Percentiles rank a stretch among this genome's conserved stretches.
Evolutionary conservation across 1,140 invertebrate species (phyloP).

Genomic region (Caligus rogercresseyi): DNA sequence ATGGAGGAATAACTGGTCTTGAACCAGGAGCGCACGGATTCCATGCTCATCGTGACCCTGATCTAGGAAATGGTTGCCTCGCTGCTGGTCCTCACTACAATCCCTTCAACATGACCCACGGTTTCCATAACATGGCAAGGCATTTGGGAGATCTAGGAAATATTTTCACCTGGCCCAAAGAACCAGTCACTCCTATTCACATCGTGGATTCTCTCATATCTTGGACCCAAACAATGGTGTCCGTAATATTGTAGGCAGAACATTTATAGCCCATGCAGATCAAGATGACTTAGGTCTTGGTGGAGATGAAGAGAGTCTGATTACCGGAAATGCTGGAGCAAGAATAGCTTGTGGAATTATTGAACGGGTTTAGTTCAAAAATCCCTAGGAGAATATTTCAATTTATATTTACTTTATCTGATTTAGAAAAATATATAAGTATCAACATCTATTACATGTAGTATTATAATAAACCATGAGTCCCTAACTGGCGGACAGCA

Average conservation of each 20-base stretch:
- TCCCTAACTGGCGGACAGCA: too few species aligned
- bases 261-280: conserved; percentile 51
- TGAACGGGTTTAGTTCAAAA: too few species aligned
- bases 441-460: too few species aligned
- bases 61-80: not conserved
- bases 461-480: too few species aligned
- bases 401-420: too few species aligned
- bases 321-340: conserved; percentile 60
- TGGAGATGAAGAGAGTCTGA: conserved; percentile 44
- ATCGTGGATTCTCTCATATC: not conserved
- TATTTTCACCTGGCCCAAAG: not conserved
- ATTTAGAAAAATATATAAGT: too few species aligned
- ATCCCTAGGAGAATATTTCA: too few species aligned
- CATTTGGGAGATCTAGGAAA: not conserved
- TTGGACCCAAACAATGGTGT: too few species aligned
- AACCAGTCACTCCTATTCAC: not conserved
- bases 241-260: too few species aligned
- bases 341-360: conserved; percentile 62
- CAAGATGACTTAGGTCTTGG: conserved; percentile 56
- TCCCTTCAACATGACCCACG: not conserved
- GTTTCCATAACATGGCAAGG: not conserved
- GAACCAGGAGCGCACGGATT: not conserved
- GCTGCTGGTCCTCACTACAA: not conserved
- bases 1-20: not conserved
- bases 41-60: not conserved